These are phyloP conservation scores for Miniopterus natalensis DNA, from an alignment of 2,113 vertebrate genomes.

Conservation along the genomic window DNA sequence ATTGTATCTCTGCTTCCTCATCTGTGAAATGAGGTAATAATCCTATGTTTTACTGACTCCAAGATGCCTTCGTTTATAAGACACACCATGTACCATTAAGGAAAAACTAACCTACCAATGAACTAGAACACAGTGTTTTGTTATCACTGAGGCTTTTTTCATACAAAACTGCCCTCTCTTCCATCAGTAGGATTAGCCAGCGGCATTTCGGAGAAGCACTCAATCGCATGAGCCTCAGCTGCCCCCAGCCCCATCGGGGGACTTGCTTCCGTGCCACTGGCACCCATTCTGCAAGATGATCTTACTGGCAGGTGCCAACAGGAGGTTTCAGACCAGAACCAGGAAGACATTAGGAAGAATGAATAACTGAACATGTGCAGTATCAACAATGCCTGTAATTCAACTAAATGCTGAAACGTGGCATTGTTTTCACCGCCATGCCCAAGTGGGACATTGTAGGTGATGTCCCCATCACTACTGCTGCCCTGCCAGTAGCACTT, in stretches of 20 bases:
- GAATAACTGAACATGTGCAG: background rate
- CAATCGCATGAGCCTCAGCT: background rate
- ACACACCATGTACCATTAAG: background rate
- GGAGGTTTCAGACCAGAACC: background rate
- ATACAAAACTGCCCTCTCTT: background rate
- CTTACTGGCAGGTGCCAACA: background rate
- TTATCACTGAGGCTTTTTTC: background rate
- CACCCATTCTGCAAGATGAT: background rate
- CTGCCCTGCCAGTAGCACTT: background rate
- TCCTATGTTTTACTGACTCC: background rate
- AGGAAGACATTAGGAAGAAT: background rate
- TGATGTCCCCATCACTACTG: background rate
- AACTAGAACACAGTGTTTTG: background rate
- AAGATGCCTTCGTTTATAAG: background rate
- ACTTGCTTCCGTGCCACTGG: background rate
- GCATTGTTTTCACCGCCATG: background rate
- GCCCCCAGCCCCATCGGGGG: background rate
- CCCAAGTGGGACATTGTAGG: background rate
- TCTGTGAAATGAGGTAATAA: background rate
- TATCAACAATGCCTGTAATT: background rate
- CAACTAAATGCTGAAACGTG: background rate
- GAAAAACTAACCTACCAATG: background rate
- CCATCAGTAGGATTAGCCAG: background rate
- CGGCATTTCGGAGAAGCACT: background rate
- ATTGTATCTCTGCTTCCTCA: background rate